Percentiles rank a stretch among this genome's conserved stretches.
These are phyloP conservation scores for Caracal caracal DNA, from an alignment of 2,113 vertebrate genomes.

Conservation along the genomic window DNA sequence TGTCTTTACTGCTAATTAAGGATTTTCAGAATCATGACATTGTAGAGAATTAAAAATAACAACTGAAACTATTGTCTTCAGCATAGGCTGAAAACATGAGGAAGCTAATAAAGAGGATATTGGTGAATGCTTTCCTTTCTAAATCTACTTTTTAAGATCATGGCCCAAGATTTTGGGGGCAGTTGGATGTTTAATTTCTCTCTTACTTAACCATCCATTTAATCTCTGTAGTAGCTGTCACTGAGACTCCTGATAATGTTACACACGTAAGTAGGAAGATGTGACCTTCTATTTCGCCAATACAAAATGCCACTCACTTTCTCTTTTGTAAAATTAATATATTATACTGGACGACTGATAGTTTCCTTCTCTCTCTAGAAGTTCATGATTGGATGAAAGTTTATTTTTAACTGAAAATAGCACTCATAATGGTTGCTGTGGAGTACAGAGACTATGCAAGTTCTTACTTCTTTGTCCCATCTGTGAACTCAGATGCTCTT, in stretches of 20 bases:
- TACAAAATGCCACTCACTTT: constrained; percentile 34
- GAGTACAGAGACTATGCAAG: background rate
- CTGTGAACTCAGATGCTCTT: background rate
- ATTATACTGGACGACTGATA: background rate
- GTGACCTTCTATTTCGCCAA: constrained; percentile 22
- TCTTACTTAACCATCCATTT: background rate
- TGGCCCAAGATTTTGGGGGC: background rate
- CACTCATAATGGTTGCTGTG: background rate
- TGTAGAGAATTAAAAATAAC: constrained; percentile 31
- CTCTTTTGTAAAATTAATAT: constrained; percentile 39
- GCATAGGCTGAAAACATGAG: background rate
- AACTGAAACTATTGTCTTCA: background rate
- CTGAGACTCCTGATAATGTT: background rate
- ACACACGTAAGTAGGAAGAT: background rate
- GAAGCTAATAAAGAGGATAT: constrained; percentile 1
- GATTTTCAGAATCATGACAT: constrained; percentile 13
- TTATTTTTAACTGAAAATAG: background rate
- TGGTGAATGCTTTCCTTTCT: background rate
- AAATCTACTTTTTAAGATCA: background rate
- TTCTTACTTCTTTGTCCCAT: background rate
- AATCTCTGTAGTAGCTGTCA: background rate
- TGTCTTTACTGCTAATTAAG: background rate
- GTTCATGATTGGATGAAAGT: background rate
- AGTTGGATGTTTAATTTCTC: constrained; percentile 30
- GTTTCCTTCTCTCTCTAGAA: background rate